A percentile compares a stretch with the other conserved stretches of the same genome.
phyloP scores from a whole-genome alignment of 2,888 invertebrate species.

The Daptonema setosum region DNA sequence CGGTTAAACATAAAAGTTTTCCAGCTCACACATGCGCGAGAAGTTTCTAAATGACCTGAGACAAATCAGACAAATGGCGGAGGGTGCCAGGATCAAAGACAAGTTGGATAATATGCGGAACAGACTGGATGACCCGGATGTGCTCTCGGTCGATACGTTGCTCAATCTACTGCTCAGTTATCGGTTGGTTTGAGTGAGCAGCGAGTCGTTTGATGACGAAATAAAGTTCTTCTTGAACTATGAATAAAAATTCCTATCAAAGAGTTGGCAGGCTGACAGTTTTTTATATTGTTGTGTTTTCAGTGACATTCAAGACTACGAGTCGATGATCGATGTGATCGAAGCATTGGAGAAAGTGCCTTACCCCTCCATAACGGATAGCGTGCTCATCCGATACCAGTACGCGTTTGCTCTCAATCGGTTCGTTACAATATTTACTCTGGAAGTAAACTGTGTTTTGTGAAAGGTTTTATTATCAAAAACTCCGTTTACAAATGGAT shows the following conservation, averaged over 20 bases:
- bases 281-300: too few species aligned
- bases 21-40: constrained; percentile 80
- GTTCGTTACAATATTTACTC: too few species aligned
- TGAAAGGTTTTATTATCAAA: too few species aligned
- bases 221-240: too few species aligned
- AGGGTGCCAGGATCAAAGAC: constrained; percentile 46
- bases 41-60: constrained; percentile 79
- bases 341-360: constrained; percentile 73
- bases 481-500: too few species aligned
- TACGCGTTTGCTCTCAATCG: constrained; percentile 91
- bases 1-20: too few species aligned
- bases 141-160: constrained; percentile 81
- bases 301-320: constrained; percentile 33
- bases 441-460: too few species aligned
- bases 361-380: constrained; percentile 62
- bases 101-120: constrained; percentile 69
- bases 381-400: constrained; percentile 67
- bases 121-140: constrained; percentile 82
- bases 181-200: neutral
- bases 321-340: constrained; percentile 85
- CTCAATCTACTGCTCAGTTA: constrained; percentile 57
- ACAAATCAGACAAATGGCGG: constrained; percentile 64
- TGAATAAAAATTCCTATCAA: too few species aligned
- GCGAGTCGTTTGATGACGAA: too few species aligned
- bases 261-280: too few species aligned